Evolutionary conservation across 2,888 invertebrate genomes (phyloP), one percentile per base, ranked within the genome.

Genomic region (Zaprionus bogoriensis): DNA sequence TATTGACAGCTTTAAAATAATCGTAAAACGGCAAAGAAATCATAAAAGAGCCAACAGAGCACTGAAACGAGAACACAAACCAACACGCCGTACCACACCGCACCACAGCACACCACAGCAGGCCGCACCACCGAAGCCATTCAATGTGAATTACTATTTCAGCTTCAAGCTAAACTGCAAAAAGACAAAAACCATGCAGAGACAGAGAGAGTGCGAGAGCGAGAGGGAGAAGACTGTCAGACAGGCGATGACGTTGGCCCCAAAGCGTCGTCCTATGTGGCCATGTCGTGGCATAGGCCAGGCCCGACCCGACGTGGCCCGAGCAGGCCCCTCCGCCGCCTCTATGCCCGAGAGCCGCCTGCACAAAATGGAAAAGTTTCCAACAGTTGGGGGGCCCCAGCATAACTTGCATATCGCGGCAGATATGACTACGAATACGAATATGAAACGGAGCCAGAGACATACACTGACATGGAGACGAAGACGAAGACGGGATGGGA

Each of bases 1-100:
- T 86, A 87, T 87, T 88, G 87, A 88, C 87, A 87, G 88, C 88
- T 86, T 71, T 78, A 77, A 74, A 86, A 84, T 85, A 85, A 84
- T 84, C 86, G 83, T 84, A 84, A 84, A 87, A 77, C 70, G 82
- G 76, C 81, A 60, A 82, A 74, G 82, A 84, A 84, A 81, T 84
- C 85, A 85, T 82, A 85, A 80, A 85, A 81, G 67, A 65, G 62
- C 68, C 48, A 62, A 60, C 58, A 61, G 52, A 54, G 54, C 57
- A 54, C 57, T 51, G 59, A 64, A 69, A 74, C 67, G 55, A 63
- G 68, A 66, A 74, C 62, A 71, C 46, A 39, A 50, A 4, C 23
- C 27, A 41, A n/a, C 30, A 36, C 39, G 50, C 39, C 19, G 39
- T 1, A 12, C 42, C 46, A 32, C 32, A 51, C 38, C 28, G 19